Percentiles rank a stretch among this genome's conserved stretches.
These are phyloP conservation scores for Nudaria mundana DNA, from an alignment of 2,888 invertebrate genomes.

Conservation along the genomic window DNA sequence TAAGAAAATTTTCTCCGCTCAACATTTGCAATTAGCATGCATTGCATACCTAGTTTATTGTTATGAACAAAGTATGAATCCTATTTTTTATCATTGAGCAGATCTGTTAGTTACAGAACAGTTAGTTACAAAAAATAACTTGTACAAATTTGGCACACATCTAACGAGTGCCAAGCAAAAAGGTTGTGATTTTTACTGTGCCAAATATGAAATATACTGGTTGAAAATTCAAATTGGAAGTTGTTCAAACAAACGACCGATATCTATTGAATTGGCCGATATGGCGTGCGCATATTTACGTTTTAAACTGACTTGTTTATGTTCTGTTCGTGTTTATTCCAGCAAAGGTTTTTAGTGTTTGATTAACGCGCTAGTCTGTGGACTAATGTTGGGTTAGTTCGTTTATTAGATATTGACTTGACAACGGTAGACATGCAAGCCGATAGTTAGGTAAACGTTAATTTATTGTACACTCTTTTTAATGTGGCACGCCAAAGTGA, in stretches of 20 bases:
- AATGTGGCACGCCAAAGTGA: too few relatives aligned
- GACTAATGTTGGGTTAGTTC: conserved; percentile 3
- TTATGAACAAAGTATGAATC: neutral
- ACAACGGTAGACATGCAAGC: conserved; percentile 4
- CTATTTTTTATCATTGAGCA: neutral
- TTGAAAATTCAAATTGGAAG: conserved; percentile 23
- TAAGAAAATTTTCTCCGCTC: too few relatives aligned
- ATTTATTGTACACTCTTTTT: too few relatives aligned
- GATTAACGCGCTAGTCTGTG: conserved; percentile 4
- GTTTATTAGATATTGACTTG: conserved; percentile 1
- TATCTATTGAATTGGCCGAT: conserved; percentile 36
- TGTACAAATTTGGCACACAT: conserved; percentile 15
- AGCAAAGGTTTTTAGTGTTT: conserved; percentile 13
- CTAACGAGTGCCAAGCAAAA: conserved; percentile 15
- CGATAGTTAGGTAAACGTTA: neutral
- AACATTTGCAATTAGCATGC: too few relatives aligned
- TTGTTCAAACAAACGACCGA: conserved; percentile 34
- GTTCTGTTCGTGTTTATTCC: conserved; percentile 33
- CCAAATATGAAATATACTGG: conserved; percentile 20
- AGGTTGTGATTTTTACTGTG: conserved; percentile 19
- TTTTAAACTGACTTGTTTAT: conserved; percentile 37
- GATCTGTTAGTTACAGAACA: neutral
- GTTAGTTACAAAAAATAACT: neutral
- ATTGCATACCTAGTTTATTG: too few relatives aligned
- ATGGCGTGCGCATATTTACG: conserved; percentile 34